Evolutionary conservation across 2,113 vertebrate genomes (phyloP).

Genomic region (Rhizomys pruinosus): DNA sequence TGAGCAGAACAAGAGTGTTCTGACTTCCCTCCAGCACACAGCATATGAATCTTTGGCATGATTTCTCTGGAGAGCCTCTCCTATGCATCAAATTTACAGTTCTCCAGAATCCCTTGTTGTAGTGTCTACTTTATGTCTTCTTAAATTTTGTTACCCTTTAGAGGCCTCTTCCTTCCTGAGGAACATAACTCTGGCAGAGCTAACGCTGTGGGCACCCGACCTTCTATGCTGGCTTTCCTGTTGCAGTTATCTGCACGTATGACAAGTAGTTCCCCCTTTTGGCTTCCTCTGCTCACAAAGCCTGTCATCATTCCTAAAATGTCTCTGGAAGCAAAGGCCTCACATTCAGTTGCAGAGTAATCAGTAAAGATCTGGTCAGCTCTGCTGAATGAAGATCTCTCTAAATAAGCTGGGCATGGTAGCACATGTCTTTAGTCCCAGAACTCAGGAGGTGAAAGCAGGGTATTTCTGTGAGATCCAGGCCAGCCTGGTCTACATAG

Average conservation of each 20-base stretch:
- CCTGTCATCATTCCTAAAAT: neutral
- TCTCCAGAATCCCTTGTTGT: neutral
- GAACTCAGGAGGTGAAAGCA: no score
- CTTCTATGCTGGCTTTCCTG: neutral
- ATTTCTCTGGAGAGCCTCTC: constrained; percentile 19
- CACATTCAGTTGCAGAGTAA: neutral
- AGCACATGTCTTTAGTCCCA: no score
- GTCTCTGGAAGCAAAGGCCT: neutral
- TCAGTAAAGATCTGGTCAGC: neutral
- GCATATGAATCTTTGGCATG: constrained; percentile 37
- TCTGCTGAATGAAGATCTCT: neutral
- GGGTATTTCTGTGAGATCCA: no score
- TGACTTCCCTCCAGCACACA: constrained; percentile 13
- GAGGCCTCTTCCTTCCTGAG: neutral
- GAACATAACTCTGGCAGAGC: neutral
- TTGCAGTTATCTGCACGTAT: neutral
- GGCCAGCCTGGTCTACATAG: no score
- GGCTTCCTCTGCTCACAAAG: neutral
- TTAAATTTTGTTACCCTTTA: constrained; percentile 22
- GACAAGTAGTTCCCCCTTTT: neutral
- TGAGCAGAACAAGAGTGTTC: neutral
- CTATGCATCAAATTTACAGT: neutral
- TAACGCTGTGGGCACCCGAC: neutral
- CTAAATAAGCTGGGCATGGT: no score
- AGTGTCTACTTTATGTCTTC: constrained; percentile 26